Percentiles rank a stretch among this genome's conserved stretches.
These are phyloP conservation scores for Pecten maximus DNA, from an alignment of 2,888 invertebrate species.

Conservation along the genomic window DNA sequence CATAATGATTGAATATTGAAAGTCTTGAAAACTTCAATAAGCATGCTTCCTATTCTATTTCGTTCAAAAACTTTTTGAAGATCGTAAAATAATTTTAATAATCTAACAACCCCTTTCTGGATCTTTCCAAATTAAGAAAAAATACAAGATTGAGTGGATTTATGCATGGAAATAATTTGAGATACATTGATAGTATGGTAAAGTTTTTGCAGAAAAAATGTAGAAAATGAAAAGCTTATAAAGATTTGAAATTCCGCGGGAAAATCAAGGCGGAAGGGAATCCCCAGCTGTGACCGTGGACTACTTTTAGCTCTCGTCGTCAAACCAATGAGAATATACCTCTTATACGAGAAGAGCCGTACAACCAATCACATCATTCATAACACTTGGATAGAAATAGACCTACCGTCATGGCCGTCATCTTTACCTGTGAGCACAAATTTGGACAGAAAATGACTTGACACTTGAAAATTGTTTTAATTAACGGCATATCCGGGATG, in stretches of 20 bases:
- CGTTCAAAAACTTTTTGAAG: no score
- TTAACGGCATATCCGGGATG: background rate
- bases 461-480: conserved; percentile 21
- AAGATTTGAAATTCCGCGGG: conserved; percentile 17
- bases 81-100: no score
- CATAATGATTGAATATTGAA: no score
- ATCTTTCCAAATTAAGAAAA: no score
- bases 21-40: no score
- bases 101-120: no score
- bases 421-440: conserved; percentile 27
- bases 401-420: conserved; percentile 32
- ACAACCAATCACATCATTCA: background rate
- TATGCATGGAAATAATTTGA: no score
- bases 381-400: conserved; percentile 15
- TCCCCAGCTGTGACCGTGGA: background rate
- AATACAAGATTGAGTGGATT: no score
- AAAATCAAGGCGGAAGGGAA: conserved; percentile 3
- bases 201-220: no score
- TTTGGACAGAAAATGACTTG: conserved; percentile 24
- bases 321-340: background rate
- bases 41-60: no score
- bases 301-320: background rate
- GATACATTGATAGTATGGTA: no score
- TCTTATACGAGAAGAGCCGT: background rate
- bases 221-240: no score